Evolutionary conservation across 2,888 invertebrate species (phyloP).

Genomic region (Steinernema carpocapsae): DNA sequence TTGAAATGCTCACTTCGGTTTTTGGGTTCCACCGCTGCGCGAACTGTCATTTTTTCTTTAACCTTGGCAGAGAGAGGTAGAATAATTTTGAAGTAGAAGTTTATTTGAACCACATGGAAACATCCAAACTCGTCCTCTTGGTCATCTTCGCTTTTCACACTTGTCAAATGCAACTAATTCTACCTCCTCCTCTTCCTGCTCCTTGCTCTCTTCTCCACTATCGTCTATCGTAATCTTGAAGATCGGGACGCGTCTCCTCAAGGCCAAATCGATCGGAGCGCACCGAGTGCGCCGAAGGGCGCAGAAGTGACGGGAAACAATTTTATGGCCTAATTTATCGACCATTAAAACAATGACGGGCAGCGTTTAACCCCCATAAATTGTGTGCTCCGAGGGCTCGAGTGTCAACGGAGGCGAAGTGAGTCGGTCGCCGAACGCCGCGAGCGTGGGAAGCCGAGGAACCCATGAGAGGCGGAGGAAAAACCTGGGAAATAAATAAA

Average conservation of each 20-base stretch:
- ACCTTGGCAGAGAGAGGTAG: no score
- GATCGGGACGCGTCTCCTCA: neutral
- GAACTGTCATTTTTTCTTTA: no score
- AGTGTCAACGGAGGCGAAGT: neutral
- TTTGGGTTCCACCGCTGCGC: no score
- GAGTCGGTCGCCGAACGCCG: neutral
- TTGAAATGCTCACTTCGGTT: no score
- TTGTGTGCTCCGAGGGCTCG: constrained; percentile 30
- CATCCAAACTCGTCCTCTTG: no score
- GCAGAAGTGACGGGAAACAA: constrained; percentile 34
- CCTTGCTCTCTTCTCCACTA: constrained; percentile 24
- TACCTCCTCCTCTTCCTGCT: neutral
- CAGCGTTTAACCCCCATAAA: constrained; percentile 33
- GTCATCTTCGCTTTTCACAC: no score
- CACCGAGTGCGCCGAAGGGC: constrained; percentile 26
- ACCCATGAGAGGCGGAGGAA: neutral
- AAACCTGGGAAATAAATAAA: neutral
- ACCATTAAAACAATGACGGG: constrained; percentile 33
- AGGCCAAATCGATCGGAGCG: constrained; percentile 22
- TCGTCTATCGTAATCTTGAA: constrained; percentile 23
- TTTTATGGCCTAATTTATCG: constrained; percentile 35
- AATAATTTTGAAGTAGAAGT: no score
- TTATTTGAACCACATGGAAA: no score
- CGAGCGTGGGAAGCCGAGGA: neutral
- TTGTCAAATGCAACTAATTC: no score